Percentiles rank a stretch among this genome's conserved stretches.
Conservation (phyloP, 2,888 invertebrate genomes). For the Thelaira solivaga region DNA sequence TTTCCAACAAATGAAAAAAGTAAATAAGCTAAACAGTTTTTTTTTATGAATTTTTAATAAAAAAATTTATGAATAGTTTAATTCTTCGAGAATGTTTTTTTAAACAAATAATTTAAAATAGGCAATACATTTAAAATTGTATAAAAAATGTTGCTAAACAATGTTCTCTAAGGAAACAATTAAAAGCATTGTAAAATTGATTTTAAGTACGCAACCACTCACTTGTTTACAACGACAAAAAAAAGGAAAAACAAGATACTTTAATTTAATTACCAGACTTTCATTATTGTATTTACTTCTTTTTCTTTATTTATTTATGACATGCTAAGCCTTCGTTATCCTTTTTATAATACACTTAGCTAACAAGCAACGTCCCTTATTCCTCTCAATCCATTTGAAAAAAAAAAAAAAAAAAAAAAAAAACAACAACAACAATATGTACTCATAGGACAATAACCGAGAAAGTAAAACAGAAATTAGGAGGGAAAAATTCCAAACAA, state of each 20-base stretch:
- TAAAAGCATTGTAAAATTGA: background rate
- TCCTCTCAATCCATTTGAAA: background rate
- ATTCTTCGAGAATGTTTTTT: too few species aligned
- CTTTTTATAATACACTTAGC: background rate
- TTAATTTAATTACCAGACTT: constrained; percentile 4
- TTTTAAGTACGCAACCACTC: too few species aligned
- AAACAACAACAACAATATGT: background rate
- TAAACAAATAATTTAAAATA: too few species aligned
- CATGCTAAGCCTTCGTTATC: constrained; percentile 25
- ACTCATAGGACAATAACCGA: background rate
- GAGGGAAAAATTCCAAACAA: too few species aligned
- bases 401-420: background rate
- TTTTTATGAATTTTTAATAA: too few species aligned
- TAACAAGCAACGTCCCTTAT: background rate
- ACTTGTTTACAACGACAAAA: too few species aligned
- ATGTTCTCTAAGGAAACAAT: background rate
- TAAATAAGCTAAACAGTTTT: too few species aligned
- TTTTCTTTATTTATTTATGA: background rate
- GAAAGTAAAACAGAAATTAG: background rate
- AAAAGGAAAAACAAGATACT: background rate
- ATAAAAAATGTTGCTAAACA: too few species aligned
- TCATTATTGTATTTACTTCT: background rate
- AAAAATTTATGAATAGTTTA: too few species aligned
- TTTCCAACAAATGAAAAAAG: too few species aligned
- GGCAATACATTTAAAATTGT: too few species aligned